phyloP scores from a whole-genome alignment of 2,888 invertebrate species.

The Tachina fera region DNA sequence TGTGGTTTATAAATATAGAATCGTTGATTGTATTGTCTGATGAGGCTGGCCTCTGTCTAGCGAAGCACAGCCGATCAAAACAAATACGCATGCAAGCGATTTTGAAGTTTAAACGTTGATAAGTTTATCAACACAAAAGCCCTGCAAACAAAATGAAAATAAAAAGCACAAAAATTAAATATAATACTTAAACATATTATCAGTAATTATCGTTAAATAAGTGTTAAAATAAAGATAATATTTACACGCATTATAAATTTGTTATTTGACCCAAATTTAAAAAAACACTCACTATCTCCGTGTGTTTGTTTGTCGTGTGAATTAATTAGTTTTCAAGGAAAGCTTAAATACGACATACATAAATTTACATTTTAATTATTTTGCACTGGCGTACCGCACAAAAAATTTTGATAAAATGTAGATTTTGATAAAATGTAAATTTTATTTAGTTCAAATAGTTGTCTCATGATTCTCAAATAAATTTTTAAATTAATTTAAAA shows the following conservation, averaged over 20 bases:
- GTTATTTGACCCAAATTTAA: conserved; percentile 51
- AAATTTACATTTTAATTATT: conserved; percentile 22
- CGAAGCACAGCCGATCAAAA: conserved; percentile 95
- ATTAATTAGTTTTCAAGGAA: conserved; percentile 48
- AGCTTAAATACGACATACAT: conserved; percentile 1
- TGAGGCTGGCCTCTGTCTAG: conserved; percentile 90
- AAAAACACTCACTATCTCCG: conserved; percentile 18
- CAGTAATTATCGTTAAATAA: conserved; percentile 17
- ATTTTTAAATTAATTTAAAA: neutral
- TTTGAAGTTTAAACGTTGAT: conserved; percentile 79
- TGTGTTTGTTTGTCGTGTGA: conserved; percentile 18
- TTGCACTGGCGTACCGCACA: neutral
- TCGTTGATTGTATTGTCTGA: conserved; percentile 74
- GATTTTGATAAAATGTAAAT: neutral
- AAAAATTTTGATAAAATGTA: neutral
- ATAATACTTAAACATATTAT: conserved; percentile 26
- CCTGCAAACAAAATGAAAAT: conserved; percentile 75
- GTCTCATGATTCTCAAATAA: conserved; percentile 4
- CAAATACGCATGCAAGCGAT: conserved; percentile 95
- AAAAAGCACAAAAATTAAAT: conserved; percentile 4
- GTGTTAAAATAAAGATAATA: neutral
- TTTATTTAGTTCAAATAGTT: conserved; percentile 10
- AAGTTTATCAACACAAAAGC: conserved; percentile 77
- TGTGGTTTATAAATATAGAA: conserved; percentile 66
- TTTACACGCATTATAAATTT: conserved; percentile 9